These are phyloP conservation scores for Tuta absoluta DNA, from an alignment of 2,888 invertebrate species.

Conservation along the genomic window DNA sequence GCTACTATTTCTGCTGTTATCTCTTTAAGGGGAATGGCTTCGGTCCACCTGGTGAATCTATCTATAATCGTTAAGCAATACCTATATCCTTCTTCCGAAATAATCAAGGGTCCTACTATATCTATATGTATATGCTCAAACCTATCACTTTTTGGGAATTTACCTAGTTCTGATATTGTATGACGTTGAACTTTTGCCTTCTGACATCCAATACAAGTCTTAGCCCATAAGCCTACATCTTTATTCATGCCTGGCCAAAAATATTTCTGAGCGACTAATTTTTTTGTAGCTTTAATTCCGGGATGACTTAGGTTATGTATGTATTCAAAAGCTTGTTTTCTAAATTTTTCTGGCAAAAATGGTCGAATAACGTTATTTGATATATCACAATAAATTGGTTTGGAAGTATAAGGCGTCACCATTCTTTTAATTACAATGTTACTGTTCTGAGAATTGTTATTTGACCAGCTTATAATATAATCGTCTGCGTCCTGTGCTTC, in stretches of 20 bases:
- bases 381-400: constrained; percentile 26
- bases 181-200: constrained; percentile 31
- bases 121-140: constrained; percentile 38
- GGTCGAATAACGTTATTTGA: constrained; percentile 24
- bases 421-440: constrained; percentile 7
- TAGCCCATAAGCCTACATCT: constrained; percentile 26
- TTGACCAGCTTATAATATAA: neutral
- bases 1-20: constrained; percentile 38
- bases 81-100: constrained; percentile 28
- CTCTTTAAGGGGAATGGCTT: constrained; percentile 35
- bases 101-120: constrained; percentile 33
- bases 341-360: constrained; percentile 23
- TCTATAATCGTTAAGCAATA: constrained; percentile 37
- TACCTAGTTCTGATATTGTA: constrained; percentile 22
- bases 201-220: constrained; percentile 31
- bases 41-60: constrained; percentile 36
- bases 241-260: constrained; percentile 31
- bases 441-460: neutral
- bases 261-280: constrained; percentile 22
- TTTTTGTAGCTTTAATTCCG: constrained; percentile 25
- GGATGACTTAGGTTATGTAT: constrained; percentile 32
- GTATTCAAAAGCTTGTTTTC: constrained; percentile 25
- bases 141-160: constrained; percentile 26
- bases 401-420: neutral
- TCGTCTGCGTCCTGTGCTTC: constrained; percentile 22